Base-by-base conservation (phyloP, 1,140 invertebrate genomes). In the Drosophila kohkoa region DNA sequence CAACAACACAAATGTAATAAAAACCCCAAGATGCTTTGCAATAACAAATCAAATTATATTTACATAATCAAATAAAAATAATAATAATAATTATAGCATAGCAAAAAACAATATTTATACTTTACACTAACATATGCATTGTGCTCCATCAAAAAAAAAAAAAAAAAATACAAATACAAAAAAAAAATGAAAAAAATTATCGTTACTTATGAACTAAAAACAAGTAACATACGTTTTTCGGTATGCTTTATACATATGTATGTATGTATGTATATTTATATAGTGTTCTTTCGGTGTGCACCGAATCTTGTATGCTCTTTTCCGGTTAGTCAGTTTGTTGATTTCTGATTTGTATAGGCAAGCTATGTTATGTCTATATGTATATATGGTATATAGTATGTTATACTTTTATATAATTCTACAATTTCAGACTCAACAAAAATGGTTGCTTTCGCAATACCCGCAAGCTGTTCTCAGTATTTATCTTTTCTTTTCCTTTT, bases 31-130 rank as follows among this genome's bases (percentile, higher is more conserved):
- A 68, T 65, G 58, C 75, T 46, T 51, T 76, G 75, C 77, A 86
- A 76, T 86, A 86, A 86, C 82, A 86, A 86, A 82, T 87, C 79
- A 86, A 82, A 86, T 81, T 85, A 79, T 86, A 86, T 86, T 86
- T 86, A 82, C 82, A 86, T 87, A 86, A 86, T 81, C 72, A 81
- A 81, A 77, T 68, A 25, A 77, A 68, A 74, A 81, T 74, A 79
- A 70, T 60, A 75, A 51, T 51, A 70, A 41, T 51, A 51, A n/a
- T 30, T 43, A 32, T n/a, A 75, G 72, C 69, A 77, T 74, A 35
- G 5, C 20, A 35, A 54, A 38, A 45, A 65, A 65, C 49, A 65
- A 65, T 45, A 25, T 59, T 20, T 38, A 63, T 51, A 38, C 32
- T 62, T 28, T 59, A 59, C 41, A 43, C n/a, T 13, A 43, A 49